Evolutionary conservation across 1,140 invertebrate species (phyloP).

Genomic region (Drosophila willistoni): DNA sequence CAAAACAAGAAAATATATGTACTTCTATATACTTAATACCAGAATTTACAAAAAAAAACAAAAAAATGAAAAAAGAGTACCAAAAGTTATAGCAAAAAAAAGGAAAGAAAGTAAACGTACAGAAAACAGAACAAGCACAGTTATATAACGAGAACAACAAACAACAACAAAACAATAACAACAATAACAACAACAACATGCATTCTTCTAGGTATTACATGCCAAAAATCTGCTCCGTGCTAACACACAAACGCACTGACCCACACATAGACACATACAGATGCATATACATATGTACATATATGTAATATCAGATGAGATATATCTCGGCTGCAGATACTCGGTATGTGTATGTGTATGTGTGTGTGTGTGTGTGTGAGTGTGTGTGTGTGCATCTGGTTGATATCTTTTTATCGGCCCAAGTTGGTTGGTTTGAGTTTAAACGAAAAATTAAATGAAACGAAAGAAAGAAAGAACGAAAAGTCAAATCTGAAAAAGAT

Average conservation of each 20-base stretch:
- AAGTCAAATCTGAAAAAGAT: slow-evolving; percentile 19
- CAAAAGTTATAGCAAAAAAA: slow-evolving; percentile 20
- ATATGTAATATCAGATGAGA: not conserved
- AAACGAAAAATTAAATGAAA: not conserved
- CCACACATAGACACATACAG: too few species aligned
- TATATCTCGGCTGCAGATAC: not conserved
- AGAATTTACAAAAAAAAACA: too few species aligned
- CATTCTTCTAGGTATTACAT: slow-evolving; percentile 2
- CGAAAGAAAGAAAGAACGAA: slow-evolving; percentile 4
- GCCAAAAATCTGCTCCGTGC: not conserved
- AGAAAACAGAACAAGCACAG: not conserved
- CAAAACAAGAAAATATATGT: slow-evolving; percentile 23
- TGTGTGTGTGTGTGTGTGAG: not conserved
- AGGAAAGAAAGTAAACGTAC: slow-evolving; percentile 24
- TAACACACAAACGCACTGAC: not conserved
- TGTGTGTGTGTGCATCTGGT: slow-evolving; percentile 2
- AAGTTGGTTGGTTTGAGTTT: slow-evolving; percentile 2
- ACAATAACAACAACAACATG: slow-evolving; percentile 23
- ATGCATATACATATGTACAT: too few species aligned
- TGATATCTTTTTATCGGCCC: not conserved
- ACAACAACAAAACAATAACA: not conserved
- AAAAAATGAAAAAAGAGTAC: too few species aligned
- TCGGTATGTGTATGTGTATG: not conserved
- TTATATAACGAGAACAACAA: slow-evolving; percentile 4
- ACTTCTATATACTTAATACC: too few species aligned